These are phyloP conservation scores for Frankliniella fusca DNA, from an alignment of 2,888 invertebrate species.

Conservation along the genomic window DNA sequence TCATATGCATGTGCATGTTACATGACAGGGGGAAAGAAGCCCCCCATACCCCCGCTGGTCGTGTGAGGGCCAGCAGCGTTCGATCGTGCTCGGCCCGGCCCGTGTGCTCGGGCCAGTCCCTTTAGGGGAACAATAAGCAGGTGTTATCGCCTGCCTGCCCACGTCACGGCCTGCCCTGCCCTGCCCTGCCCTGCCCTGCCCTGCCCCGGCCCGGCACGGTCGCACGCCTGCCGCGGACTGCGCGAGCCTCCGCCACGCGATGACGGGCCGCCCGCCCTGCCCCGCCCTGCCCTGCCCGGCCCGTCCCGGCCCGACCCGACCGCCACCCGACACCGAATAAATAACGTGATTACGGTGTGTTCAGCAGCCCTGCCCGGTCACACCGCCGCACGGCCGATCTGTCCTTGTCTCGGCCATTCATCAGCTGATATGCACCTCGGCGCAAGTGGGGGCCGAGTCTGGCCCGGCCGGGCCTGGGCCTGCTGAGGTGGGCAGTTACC, in stretches of 20 bases:
- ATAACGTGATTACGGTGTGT: background rate
- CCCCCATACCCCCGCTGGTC: background rate
- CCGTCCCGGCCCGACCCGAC: background rate
- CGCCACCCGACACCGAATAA: constrained; percentile 10
- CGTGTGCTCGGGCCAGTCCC: background rate
- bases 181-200: background rate
- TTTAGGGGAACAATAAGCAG: background rate
- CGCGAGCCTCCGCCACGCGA: background rate
- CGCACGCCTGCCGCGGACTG: background rate
- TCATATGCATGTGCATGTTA: too few species aligned
- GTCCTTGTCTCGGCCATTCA: background rate
- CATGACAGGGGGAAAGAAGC: too few species aligned
- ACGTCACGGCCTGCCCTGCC: background rate
- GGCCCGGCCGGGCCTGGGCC: too few species aligned
- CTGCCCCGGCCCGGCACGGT: background rate
- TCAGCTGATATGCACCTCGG: background rate
- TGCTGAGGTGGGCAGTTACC: too few species aligned
- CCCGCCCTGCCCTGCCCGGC: background rate
- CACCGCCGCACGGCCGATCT: background rate
- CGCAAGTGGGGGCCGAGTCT: too few species aligned
- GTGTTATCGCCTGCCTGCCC: background rate
- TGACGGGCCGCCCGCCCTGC: background rate
- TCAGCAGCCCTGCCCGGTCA: too few species aligned
- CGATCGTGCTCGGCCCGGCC: background rate
- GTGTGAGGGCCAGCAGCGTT: background rate